A percentile compares a stretch with the other conserved stretches of the same genome.
phyloP scores from a whole-genome alignment of 2,888 invertebrate species.

The Cosmorhoe ocellata region DNA sequence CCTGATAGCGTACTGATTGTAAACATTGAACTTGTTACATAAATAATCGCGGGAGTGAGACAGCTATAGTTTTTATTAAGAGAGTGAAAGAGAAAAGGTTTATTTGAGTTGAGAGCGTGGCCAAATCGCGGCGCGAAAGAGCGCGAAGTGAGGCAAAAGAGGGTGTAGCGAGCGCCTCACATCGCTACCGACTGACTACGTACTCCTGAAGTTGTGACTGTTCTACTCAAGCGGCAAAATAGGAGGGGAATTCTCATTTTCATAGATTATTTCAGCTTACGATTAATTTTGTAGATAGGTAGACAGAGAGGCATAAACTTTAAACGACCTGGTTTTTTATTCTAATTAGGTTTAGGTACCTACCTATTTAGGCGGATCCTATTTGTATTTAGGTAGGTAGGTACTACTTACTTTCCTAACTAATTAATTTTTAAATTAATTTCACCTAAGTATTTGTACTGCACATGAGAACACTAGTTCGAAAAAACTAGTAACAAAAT shows the following conservation, averaged over 20 bases:
- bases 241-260: conserved; percentile 51
- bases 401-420: too few species aligned
- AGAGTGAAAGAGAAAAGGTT: conserved; percentile 51
- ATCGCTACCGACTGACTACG: conserved; percentile 78
- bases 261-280: conserved; percentile 10
- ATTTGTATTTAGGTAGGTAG: too few species aligned
- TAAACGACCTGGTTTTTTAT: too few species aligned
- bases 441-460: too few species aligned
- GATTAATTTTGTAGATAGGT: too few species aligned
- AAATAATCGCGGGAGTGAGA: conserved; percentile 57
- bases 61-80: conserved; percentile 35
- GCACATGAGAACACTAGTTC: too few species aligned
- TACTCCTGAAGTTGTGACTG: conserved; percentile 54
- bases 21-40: conserved; percentile 74
- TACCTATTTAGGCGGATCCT: too few species aligned
- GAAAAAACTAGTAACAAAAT: too few species aligned
- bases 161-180: conserved; percentile 72
- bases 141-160: conserved; percentile 61
- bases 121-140: conserved; percentile 67
- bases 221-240: conserved; percentile 58
- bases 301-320: too few species aligned
- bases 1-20: conserved; percentile 53
- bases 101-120: conserved; percentile 58
- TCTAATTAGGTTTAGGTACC: too few species aligned
- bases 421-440: too few species aligned